Percentiles rank a stretch among this genome's conserved stretches.
phyloP scores from a whole-genome alignment of 2,797 vertebrate genomes.

The Percopsis omiscomaycus region DNA sequence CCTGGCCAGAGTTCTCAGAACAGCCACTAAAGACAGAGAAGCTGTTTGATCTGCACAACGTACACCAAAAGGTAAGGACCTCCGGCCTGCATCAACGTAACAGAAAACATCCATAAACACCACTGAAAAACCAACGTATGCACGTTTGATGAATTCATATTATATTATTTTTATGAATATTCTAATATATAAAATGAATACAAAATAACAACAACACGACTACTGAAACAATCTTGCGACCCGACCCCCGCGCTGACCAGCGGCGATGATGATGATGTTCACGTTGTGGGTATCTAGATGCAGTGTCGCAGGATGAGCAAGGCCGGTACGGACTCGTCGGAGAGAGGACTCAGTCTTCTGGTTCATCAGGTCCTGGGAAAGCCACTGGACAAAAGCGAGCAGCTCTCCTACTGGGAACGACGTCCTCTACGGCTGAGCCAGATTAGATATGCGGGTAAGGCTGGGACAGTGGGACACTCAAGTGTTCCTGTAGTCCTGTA shows the following conservation, averaged over 20 bases:
- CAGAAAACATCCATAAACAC: too few species aligned
- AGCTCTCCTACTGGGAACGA: constrained; percentile 90
- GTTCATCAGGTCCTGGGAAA: constrained; percentile 85
- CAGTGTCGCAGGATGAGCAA: constrained; percentile 50
- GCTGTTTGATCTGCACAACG: constrained; percentile 78
- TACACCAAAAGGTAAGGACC: constrained; percentile 81
- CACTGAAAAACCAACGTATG: too few species aligned
- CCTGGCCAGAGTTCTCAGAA: constrained; percentile 74
- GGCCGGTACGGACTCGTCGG: constrained; percentile 27
- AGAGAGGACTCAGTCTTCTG: constrained; percentile 87
- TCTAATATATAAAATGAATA: too few species aligned
- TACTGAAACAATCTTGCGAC: too few species aligned
- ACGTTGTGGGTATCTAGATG: constrained; percentile 53
- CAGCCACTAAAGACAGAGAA: constrained; percentile 65
- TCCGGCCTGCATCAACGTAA: background rate
- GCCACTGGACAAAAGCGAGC: constrained; percentile 86
- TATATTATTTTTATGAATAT: too few species aligned
- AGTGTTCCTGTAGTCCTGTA: too few species aligned
- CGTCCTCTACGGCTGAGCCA: constrained; percentile 83
- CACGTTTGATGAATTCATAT: too few species aligned
- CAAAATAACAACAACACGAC: too few species aligned
- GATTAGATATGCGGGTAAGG: constrained; percentile 85
- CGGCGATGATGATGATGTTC: too few species aligned
- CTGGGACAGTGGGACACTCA: too few species aligned
- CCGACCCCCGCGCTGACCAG: background rate